phyloP scores from a whole-genome alignment of 2,113 vertebrate species.

The Ondatra zibethicus region DNA sequence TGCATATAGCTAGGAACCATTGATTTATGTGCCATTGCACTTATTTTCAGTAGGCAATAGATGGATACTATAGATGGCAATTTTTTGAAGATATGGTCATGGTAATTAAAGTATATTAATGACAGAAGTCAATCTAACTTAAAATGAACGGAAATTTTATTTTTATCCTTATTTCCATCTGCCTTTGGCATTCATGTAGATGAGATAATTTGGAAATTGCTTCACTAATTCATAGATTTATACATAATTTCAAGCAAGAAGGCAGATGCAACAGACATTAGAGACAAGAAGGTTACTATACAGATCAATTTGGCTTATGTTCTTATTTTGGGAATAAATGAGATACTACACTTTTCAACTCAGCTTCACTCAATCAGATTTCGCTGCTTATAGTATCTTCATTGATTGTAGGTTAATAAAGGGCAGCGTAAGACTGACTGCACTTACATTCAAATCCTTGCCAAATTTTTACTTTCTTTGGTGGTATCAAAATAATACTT shows the following conservation, averaged over 20 bases:
- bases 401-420: not conserved
- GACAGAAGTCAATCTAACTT: not conserved
- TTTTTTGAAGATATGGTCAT: not conserved
- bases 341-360: constrained; percentile 24
- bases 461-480: not conserved
- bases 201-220: not conserved
- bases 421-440: not conserved
- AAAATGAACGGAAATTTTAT: not conserved
- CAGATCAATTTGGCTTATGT: not conserved
- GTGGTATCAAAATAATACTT: constrained; percentile 24
- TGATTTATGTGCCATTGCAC: not conserved
- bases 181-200: not conserved
- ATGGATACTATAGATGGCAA: not conserved
- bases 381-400: constrained; percentile 23
- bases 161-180: constrained; percentile 20
- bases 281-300: not conserved
- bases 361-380: not conserved
- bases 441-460: not conserved
- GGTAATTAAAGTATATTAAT: not conserved
- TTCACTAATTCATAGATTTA: not conserved
- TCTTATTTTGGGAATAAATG: constrained; percentile 32
- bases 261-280: constrained; percentile 17
- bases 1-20: not conserved
- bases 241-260: constrained; percentile 38
- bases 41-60: constrained; percentile 15